phyloP scores from a whole-genome alignment of 2,888 invertebrate genomes.

The Perizoma flavofasciatum region DNA sequence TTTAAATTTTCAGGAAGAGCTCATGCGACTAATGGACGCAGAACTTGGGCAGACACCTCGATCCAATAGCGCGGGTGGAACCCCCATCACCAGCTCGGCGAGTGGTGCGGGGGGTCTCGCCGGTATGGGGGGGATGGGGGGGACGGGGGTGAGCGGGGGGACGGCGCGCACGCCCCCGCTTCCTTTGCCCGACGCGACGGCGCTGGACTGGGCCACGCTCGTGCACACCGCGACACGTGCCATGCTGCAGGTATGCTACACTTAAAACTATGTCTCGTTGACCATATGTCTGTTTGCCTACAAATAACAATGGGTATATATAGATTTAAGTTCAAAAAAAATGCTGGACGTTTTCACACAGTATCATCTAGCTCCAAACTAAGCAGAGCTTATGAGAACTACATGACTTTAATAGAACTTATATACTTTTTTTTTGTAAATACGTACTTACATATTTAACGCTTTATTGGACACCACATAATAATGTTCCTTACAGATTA shows the following conservation, averaged over 20 bases:
- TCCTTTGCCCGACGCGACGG: slow-evolving; percentile 87
- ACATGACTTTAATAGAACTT: too few relatives aligned
- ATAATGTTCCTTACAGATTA: too few relatives aligned
- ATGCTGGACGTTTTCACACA: too few relatives aligned
- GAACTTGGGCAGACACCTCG: slow-evolving; percentile 78
- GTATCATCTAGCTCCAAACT: too few relatives aligned
- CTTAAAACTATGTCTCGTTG: too few relatives aligned
- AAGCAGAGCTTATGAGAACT: too few relatives aligned
- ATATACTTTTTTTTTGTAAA: too few relatives aligned
- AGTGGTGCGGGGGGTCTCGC: slow-evolving; percentile 6
- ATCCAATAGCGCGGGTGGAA: slow-evolving; percentile 84
- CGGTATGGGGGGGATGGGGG: slow-evolving; percentile 2
- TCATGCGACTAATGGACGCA: slow-evolving; percentile 93
- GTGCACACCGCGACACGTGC: slow-evolving; percentile 92
- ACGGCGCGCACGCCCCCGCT: slow-evolving; percentile 59
- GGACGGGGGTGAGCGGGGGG: slow-evolving; percentile 2
- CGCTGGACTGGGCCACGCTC: slow-evolving; percentile 91
- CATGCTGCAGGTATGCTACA: slow-evolving; percentile 80
- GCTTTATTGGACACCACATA: too few relatives aligned
- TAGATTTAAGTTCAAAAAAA: too few relatives aligned
- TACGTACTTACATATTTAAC: too few relatives aligned
- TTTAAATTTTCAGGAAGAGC: slow-evolving; percentile 89
- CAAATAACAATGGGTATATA: too few relatives aligned
- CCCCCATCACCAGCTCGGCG: slow-evolving; percentile 68
- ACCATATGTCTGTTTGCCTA: too few relatives aligned